Conservation (phyloP, 2,888 invertebrate genomes). For the Cryptocheilus praepositus region DNA sequence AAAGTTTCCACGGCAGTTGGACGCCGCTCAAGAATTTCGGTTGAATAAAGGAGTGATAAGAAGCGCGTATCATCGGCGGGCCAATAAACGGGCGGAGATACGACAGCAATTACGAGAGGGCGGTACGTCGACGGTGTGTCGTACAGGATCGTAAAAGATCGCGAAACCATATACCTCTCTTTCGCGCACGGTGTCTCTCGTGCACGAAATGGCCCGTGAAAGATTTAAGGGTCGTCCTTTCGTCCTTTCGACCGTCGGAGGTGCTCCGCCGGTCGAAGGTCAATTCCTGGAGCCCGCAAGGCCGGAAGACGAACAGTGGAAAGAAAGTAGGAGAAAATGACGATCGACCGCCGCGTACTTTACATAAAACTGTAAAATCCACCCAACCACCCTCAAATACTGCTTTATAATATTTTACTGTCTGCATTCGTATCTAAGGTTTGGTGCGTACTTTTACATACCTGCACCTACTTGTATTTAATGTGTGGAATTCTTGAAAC, state of each 20-base stretch:
- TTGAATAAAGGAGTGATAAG: too few relatives aligned
- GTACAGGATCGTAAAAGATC: conserved; percentile 29
- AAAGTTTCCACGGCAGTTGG: too few relatives aligned
- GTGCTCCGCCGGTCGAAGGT: conserved; percentile 17
- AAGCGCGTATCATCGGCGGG: conserved; percentile 7
- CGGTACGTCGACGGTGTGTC: conserved; percentile 19
- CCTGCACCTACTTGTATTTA: too few relatives aligned
- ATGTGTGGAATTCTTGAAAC: too few relatives aligned
- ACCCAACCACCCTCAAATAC: too few relatives aligned
- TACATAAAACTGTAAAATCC: too few relatives aligned
- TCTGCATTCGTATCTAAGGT: too few relatives aligned
- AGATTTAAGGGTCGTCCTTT: conserved; percentile 42
- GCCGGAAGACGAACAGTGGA: neutral
- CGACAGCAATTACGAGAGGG: conserved; percentile 7
- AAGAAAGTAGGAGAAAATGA: neutral
- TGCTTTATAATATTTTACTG: too few relatives aligned
- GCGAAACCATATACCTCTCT: conserved; percentile 15
- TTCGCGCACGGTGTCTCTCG: neutral
- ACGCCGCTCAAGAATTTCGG: too few relatives aligned
- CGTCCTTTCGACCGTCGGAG: conserved; percentile 17
- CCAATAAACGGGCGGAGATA: conserved; percentile 11
- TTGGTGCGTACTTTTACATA: too few relatives aligned
- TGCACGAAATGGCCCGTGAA: conserved; percentile 42
- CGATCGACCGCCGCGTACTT: too few relatives aligned
- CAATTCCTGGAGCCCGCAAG: conserved; percentile 17